Evolutionary conservation across 1,140 invertebrate species (phyloP).

Genomic region (Camponotus vicinus): DNA sequence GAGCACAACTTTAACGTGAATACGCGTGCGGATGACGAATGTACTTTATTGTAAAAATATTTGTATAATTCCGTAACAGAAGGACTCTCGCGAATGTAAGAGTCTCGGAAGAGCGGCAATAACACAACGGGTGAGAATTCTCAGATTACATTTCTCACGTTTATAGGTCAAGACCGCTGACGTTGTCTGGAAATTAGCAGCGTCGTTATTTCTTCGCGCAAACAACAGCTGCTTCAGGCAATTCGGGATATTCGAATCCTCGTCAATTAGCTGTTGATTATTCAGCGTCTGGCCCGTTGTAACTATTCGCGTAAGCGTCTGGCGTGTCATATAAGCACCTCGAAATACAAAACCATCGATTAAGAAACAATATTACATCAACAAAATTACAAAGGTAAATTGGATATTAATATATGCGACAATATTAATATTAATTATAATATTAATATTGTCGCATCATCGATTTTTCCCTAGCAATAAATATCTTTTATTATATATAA

Average conservation of each 20-base stretch:
- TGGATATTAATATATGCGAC: neutral
- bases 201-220: slow-evolving; percentile 36
- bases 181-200: slow-evolving; percentile 37
- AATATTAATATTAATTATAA: too few relatives aligned
- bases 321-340: slow-evolving; percentile 62
- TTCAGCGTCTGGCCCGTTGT: slow-evolving; percentile 70
- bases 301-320: slow-evolving; percentile 67
- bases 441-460: neutral
- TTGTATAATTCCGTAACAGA: neutral
- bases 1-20: neutral
- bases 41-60: neutral
- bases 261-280: slow-evolving; percentile 70
- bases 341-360: slow-evolving; percentile 69
- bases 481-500: neutral
- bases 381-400: neutral
- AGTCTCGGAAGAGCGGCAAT: neutral
- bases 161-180: slow-evolving; percentile 64
- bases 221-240: slow-evolving; percentile 55
- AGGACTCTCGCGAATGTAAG: neutral
- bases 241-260: slow-evolving; percentile 63
- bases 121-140: neutral
- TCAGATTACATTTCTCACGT: slow-evolving; percentile 23
- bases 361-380: slow-evolving; percentile 43
- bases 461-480: neutral
- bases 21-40: neutral